Percentiles rank a stretch among this genome's conserved stretches.
Evolutionary conservation across 2,888 invertebrate species (phyloP).

Genomic region (Dromius quadrimaculatus): DNA sequence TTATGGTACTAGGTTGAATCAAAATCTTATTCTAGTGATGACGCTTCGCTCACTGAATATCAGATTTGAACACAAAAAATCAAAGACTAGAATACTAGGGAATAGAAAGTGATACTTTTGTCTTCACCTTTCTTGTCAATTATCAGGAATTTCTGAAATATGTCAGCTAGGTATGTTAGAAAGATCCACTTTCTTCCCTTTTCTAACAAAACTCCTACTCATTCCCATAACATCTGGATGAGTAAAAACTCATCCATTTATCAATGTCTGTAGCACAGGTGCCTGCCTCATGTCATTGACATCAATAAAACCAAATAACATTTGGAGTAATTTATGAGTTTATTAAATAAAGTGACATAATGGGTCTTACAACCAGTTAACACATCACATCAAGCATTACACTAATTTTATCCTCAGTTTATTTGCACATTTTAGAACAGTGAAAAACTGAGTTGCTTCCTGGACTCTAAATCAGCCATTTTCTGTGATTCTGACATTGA

Average conservation of each 20-base stretch:
- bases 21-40: no score
- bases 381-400: constrained; percentile 10
- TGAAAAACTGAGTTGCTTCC: constrained; percentile 1
- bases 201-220: background rate
- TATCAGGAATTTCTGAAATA: no score
- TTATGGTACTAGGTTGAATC: no score
- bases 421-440: constrained; percentile 11
- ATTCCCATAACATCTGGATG: constrained; percentile 39
- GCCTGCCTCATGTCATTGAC: constrained; percentile 18
- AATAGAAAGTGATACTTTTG: no score
- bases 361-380: constrained; percentile 22
- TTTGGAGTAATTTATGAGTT: constrained; percentile 28
- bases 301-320: constrained; percentile 37
- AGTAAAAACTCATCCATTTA: constrained; percentile 19
- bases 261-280: constrained; percentile 42
- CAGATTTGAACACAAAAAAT: no score
- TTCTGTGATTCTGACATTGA: no score
- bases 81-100: no score
- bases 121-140: no score
- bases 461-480: no score
- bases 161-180: no score
- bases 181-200: no score
- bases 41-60: no score
- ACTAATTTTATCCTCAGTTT: constrained; percentile 20
- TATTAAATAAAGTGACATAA: constrained; percentile 26